phyloP scores from a whole-genome alignment of 2,113 vertebrate species.

The Mesocricetus auratus region DNA sequence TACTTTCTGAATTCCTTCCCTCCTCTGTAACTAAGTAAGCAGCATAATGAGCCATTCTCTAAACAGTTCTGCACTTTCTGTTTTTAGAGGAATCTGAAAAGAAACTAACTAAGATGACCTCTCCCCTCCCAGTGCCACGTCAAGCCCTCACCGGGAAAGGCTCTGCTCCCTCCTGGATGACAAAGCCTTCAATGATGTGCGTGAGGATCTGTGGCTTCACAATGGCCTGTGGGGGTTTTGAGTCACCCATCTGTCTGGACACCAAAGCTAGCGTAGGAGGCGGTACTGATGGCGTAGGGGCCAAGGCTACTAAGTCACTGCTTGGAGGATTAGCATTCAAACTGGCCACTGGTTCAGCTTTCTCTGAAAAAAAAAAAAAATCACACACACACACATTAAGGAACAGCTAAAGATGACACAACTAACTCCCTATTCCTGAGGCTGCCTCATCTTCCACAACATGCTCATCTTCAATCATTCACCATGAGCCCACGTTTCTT shows the following conservation, averaged over 20 bases:
- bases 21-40: constrained; percentile 31
- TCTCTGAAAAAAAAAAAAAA: constrained; percentile 82
- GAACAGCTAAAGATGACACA: neutral
- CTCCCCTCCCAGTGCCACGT: neutral
- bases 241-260: constrained; percentile 89
- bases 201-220: constrained; percentile 99
- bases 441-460: neutral
- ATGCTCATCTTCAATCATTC: neutral
- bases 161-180: constrained; percentile 99
- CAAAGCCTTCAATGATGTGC: constrained; percentile 98
- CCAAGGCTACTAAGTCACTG: constrained; percentile 77
- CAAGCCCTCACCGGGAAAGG: constrained; percentile 94
- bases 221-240: constrained; percentile 96
- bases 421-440: neutral
- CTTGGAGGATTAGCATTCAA: constrained; percentile 74
- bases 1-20: neutral
- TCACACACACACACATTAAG: constrained; percentile 66
- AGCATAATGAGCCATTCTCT: neutral
- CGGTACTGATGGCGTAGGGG: constrained; percentile 74
- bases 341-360: constrained; percentile 81
- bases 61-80: neutral
- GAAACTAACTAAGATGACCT: neutral
- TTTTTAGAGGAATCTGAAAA: constrained; percentile 4
- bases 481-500: neutral
- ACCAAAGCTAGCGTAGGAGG: constrained; percentile 86